phyloP scores from a whole-genome alignment of 2,113 vertebrate species.

The Equus quagga region DNA sequence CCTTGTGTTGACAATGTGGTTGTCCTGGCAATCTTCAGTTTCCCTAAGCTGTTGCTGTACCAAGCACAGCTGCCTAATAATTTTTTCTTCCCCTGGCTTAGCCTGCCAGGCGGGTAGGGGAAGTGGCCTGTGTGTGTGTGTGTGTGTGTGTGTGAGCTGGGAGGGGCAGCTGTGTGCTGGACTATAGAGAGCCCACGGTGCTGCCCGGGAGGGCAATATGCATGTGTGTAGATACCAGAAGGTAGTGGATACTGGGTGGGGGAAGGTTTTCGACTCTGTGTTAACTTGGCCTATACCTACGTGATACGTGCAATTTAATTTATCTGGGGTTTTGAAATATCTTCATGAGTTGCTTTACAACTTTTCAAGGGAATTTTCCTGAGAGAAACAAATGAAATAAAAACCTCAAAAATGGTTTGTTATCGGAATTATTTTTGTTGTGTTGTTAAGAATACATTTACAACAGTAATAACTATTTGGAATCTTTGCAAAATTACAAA shows the following conservation, averaged over 20 bases:
- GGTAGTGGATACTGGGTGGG: background rate
- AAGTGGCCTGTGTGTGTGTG: background rate
- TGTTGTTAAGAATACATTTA: background rate
- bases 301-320: background rate
- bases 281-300: background rate
- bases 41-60: background rate
- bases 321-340: constrained; percentile 13
- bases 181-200: no score
- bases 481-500: background rate
- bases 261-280: background rate
- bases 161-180: background rate
- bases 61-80: background rate
- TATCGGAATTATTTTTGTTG: background rate
- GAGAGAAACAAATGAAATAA: background rate
- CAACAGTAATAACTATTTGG: background rate
- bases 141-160: background rate
- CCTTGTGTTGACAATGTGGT: fast-evolving
- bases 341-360: background rate
- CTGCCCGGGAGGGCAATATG: fast-evolving
- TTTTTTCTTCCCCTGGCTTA: fast-evolving
- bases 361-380: background rate
- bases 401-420: background rate
- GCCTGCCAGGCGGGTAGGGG: background rate
- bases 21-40: background rate
- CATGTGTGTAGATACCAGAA: background rate